Conservation (phyloP, 2,113 vertebrate species). For the Lycaon pictus region DNA sequence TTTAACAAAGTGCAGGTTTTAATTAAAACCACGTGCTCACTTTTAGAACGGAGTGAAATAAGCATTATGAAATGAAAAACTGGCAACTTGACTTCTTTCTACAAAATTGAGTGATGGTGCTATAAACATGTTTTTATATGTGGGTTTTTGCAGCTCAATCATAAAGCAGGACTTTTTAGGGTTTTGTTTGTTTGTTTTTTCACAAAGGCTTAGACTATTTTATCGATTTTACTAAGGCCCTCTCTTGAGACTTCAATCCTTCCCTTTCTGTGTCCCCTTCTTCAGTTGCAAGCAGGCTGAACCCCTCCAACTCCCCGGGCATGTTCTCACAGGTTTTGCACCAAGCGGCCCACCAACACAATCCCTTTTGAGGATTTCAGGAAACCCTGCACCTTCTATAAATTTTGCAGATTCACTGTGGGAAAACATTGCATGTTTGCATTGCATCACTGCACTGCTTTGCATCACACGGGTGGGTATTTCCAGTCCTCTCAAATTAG, state of each 20-base stretch:
- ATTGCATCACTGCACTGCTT: accelerated
- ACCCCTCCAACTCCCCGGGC: background rate
- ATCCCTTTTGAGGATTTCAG: no score
- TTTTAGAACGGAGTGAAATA: background rate
- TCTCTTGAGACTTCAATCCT: background rate
- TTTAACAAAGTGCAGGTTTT: background rate
- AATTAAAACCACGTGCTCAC: background rate
- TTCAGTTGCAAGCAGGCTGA: accelerated
- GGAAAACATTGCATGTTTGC: background rate
- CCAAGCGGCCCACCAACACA: accelerated
- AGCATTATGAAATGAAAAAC: background rate
- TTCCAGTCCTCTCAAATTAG: background rate
- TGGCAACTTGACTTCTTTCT: background rate
- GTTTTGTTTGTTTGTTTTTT: background rate
- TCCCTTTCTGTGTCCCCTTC: background rate
- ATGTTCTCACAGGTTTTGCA: accelerated
- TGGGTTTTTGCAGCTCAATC: background rate
- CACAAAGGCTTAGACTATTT: background rate
- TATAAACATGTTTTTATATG: background rate
- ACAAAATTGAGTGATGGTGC: background rate
- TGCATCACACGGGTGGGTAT: accelerated
- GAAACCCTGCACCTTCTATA: background rate
- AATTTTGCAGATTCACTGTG: background rate
- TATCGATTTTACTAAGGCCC: accelerated
- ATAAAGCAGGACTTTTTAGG: background rate